Evolutionary conservation across 1,140 invertebrate species (phyloP), one percentile per base, ranked within the genome.

Genomic region (Trachymyrmex septentrionalis): DNA sequence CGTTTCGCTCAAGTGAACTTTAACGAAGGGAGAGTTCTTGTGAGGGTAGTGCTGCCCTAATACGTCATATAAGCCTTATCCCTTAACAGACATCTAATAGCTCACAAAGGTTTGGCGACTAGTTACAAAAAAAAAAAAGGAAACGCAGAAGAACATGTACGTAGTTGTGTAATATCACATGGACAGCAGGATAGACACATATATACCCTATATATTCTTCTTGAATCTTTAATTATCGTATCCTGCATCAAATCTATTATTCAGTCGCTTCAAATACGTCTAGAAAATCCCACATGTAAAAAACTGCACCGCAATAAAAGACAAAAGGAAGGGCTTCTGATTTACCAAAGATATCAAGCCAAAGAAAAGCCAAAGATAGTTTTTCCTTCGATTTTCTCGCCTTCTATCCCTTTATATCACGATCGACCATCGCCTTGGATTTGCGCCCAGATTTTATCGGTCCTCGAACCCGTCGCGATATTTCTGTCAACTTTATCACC

Each of bases 61-160:
- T 77, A 86, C 76, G 61, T 87, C 78, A 75, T 80, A 86, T 80
- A 85, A 87, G 85, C 85, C 77, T 91, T 87, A 91, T 89, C 86
- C 86, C 87, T 81, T 89, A 90, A 90, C 87, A 63, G 81, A 85
- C 75, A 50, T 86, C 63, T 89, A 76, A 87, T 85, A 64, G 80
- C 75, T 88, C 48, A 44, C 59, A 48, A 34, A 81, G 12, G 48
- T 55, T 80, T n/a, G 77, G 2, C 21, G 21, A 19, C 12, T 30
- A 61, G 44, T 55, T 19, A 24, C 21, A 24, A 38, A 30, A 55
- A 24, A 38, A 30, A 55, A 53, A 69, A 69, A 44, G 50, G 78
- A 67, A 57, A 44, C 38, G 34, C 24, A 24, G 50, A 64, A 81
- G 71, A 71, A 81, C 50, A 57, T n/a, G 30, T 24, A 64, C n/a